Base-by-base conservation (phyloP, 2,888 invertebrate genomes). In the Rhaphigaster nebulosa region DNA sequence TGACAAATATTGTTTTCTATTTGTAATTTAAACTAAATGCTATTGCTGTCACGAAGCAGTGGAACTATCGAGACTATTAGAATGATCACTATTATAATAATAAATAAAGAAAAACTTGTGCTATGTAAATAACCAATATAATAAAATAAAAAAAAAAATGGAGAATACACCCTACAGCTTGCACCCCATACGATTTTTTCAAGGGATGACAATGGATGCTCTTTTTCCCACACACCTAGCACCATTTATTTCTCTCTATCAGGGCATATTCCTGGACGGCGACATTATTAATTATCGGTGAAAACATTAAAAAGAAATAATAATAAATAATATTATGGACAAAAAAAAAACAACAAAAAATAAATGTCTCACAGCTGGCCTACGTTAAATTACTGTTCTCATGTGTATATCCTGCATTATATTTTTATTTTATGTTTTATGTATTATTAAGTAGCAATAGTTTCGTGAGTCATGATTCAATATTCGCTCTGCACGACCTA, bases 211-310 rank as follows among this genome's bases (percentile, higher is more conserved):
- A 76, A 76, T 76, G 70, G 34, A 5, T 76, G 70, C 70, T 76
- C 70, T 34, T 76, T 76, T 76, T 76, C 70, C 70, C 70, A 76
- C 70, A 76, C 34, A 29, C 34, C 70, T 76, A 76, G 38, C 38
- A 76, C 12, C 70, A 76, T 76, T 76, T 76, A 76, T 76, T 76
- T 76, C 70, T 34, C 10, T 26, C 70, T 76, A 38, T 38, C 38
- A 29, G 65, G 29, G 65, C 10, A 10, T 38, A 38, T 38, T 23
- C 38, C 20, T 76, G 3, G 6, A 1, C 18, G 70, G 38, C 38
- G 70, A 76, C 70, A 20, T 20, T 76, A 38, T 76, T 76, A 76
- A 76, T 76, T 76, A 76, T 76, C 8, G 20, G 8, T 38, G 23
- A 38, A 76, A 76, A 38, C 38, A 20, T 34, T 0, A n/a, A 10